A percentile compares a stretch with the other conserved stretches of the same genome.
These are phyloP conservation scores for Drosophila pseudotakahashii DNA, from an alignment of 2,888 invertebrate genomes.

Conservation along the genomic window DNA sequence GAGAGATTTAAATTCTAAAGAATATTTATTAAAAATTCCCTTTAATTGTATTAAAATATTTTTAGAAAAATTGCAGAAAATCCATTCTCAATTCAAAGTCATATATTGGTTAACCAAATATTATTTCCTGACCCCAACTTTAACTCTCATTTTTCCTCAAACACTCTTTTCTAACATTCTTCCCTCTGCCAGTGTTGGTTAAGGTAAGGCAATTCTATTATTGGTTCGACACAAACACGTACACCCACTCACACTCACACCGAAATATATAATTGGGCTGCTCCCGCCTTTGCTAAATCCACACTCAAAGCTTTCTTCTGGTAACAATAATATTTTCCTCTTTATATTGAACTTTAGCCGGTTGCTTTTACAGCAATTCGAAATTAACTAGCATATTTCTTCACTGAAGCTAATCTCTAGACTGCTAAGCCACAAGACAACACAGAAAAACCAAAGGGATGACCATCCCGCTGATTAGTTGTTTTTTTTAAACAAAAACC, in stretches of 20 bases:
- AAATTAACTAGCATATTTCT: slow-evolving; percentile 47
- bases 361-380: slow-evolving; percentile 65
- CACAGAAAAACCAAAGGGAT: slow-evolving; percentile 38
- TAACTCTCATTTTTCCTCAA: neutral
- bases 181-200: slow-evolving; percentile 24
- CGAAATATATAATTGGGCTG: slow-evolving; percentile 26
- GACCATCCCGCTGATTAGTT: slow-evolving; percentile 64
- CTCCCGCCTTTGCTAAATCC: slow-evolving; percentile 43
- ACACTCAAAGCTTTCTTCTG: slow-evolving; percentile 74
- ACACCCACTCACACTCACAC: slow-evolving; percentile 1
- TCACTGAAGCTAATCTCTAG: slow-evolving; percentile 78
- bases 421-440: slow-evolving; percentile 70
- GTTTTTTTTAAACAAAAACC: slow-evolving; percentile 60
- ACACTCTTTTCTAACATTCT: neutral
- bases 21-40: no score
- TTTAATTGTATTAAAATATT: no score
- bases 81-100: no score
- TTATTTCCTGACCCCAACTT: no score
- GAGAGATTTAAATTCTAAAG: no score
- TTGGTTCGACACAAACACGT: slow-evolving; percentile 15
- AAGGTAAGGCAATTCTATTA: slow-evolving; percentile 14
- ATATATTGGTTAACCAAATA: no score
- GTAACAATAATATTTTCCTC: slow-evolving; percentile 80
- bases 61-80: no score
- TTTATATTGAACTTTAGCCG: slow-evolving; percentile 68